Percentiles rank a stretch among this genome's conserved stretches.
Conservation (phyloP, 2,113 vertebrate genomes). For the Bujurquina vittata region DNA sequence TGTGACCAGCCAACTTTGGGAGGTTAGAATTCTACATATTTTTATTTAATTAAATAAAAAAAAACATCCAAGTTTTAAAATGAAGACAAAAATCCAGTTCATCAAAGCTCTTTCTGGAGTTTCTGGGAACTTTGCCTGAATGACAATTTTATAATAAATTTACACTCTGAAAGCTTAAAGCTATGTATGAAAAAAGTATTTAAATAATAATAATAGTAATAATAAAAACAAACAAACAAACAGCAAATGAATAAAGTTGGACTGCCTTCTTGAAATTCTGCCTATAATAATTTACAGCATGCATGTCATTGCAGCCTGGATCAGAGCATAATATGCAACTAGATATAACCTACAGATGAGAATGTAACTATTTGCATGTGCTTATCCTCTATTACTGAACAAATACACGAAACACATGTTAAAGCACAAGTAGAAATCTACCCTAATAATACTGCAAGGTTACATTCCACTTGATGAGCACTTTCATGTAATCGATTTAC, state of each 20-base stretch:
- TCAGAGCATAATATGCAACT: background rate
- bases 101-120: background rate
- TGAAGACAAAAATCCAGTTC: background rate
- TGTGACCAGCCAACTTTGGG: conserved; percentile 1
- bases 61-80: background rate
- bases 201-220: no score
- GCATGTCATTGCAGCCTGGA: background rate
- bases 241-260: background rate
- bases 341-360: background rate
- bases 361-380: background rate
- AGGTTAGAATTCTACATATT: background rate
- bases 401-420: background rate
- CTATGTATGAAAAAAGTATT: background rate
- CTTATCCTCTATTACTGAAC: background rate
- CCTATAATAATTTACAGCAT: background rate
- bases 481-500: background rate
- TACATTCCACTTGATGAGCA: background rate
- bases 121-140: background rate
- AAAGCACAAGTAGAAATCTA: background rate
- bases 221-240: no score
- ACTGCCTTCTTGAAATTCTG: background rate
- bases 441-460: background rate
- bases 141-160: background rate
- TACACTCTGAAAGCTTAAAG: background rate
- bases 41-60: conserved; percentile 20